Evolutionary conservation across 2,797 vertebrate species (phyloP).

Genomic region (Psittacula echo): DNA sequence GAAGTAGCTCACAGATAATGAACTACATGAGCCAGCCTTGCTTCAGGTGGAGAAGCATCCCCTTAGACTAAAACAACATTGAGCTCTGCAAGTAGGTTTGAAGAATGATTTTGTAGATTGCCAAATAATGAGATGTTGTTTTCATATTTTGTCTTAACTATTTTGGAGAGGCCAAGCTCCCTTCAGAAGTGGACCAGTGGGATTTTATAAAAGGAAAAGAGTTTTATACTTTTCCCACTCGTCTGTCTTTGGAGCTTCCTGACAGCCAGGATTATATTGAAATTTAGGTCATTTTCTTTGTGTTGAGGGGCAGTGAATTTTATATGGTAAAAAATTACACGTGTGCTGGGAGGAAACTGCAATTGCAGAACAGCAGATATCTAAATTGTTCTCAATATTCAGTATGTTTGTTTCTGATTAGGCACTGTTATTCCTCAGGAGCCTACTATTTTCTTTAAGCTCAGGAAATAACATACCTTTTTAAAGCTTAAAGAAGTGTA

Average conservation of each 20-base stretch:
- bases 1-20: not conserved
- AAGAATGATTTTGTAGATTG: conserved; percentile 11
- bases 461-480: conserved; percentile 1
- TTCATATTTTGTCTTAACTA: conserved; percentile 24
- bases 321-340: not conserved
- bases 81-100: not conserved
- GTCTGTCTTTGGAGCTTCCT: conserved; percentile 19
- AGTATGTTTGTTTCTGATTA: not conserved
- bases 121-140: conserved; percentile 11
- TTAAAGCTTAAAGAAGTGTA: not conserved
- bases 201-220: conserved; percentile 9
- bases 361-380: conserved; percentile 4
- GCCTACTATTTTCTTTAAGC: not conserved
- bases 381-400: not conserved
- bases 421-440: not conserved
- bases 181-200: not conserved
- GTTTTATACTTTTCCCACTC: conserved; percentile 10
- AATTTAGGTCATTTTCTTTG: conserved; percentile 33
- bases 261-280: conserved; percentile 18
- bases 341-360: not conserved
- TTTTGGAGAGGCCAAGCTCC: conserved; percentile 11
- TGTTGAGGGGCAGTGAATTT: conserved; percentile 35
- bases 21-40: not conserved
- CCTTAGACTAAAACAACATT: not conserved
- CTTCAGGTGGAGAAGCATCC: conserved; percentile 28